phyloP scores from a whole-genome alignment of 1,140 invertebrate species.

The Drosophila melanica region DNA sequence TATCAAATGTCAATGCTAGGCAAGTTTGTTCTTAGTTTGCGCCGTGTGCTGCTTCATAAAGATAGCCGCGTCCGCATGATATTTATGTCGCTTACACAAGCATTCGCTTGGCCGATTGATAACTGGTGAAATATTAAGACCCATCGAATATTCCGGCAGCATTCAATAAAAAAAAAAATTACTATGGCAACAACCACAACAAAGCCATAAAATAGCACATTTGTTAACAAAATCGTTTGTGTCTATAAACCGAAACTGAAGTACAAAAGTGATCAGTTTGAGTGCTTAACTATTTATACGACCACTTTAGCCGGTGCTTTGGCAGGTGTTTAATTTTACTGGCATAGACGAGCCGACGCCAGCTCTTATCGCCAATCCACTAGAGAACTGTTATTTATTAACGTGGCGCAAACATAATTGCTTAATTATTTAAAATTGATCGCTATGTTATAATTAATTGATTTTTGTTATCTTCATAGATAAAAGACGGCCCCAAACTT shows the following conservation, averaged over 20 bases:
- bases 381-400: neutral
- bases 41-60: constrained; percentile 17
- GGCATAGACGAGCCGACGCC: constrained; percentile 31
- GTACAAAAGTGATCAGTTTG: neutral
- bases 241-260: no score
- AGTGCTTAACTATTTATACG: constrained; percentile 8
- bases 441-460: constrained; percentile 6
- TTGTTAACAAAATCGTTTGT: constrained; percentile 2
- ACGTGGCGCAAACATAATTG: constrained; percentile 5
- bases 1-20: constrained; percentile 1
- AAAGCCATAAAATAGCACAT: neutral
- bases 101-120: constrained; percentile 16
- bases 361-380: constrained; percentile 24
- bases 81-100: constrained; percentile 19
- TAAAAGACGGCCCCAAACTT: neutral
- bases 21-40: neutral
- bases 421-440: constrained; percentile 33
- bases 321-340: constrained; percentile 15
- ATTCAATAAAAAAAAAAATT: neutral
- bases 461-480: neutral
- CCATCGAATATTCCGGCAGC: constrained; percentile 33
- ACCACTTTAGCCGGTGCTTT: constrained; percentile 5
- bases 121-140: constrained; percentile 22
- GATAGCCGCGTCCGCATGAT: neutral
- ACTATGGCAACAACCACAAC: neutral